Evolutionary conservation across 2,888 invertebrate genomes (phyloP), one percentile per base, ranked within the genome.

Genomic region (Pelosia muscerda): DNA sequence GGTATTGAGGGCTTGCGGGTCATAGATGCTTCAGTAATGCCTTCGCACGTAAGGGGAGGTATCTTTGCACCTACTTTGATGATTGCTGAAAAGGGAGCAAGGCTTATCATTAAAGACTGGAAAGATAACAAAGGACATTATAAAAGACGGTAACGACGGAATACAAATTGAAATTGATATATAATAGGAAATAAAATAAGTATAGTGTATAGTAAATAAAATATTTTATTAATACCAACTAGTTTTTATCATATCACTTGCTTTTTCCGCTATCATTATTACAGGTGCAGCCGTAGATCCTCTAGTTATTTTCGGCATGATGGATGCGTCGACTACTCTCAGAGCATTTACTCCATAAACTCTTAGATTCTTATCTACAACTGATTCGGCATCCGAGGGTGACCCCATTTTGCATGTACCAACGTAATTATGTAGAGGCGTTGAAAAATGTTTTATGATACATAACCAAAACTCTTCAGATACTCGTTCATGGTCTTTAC

Each of bases 181-280:
- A n/a, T n/a, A n/a, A 38, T 15, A 38, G 2, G 1, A 65, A 54
- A 66, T 67, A 38, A 66, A 61, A 62, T 28, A 42, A 61, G n/a
- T 58, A 38, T 42, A 49, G n/a, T n/a, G n/a, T 49, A 49, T n/a
- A 5, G 15, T 74, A 86, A 89, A 87, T 88, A 87, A 90, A 88
- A 83, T 65, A 78, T 72, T 72, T 75, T 76, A 67, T 90, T 85
- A 93, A 84, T 94, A 93, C 95, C 95, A 95, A 81, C 81, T 83
- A 31, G 87, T 89, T 92, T 94, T 95, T 85, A 95, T 94, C 87
- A 92, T 83, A 81, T 94, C 93, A 84, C 94, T 93, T 3, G 89
- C 94, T 85, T 93, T 95, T 90, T 95, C 95, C 78, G 94, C 94
- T 82, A 95, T 93, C 95, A 95, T 95, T 73, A 94, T 89, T 28